Conservation (phyloP, 1,140 invertebrate genomes). For the Meloidogyne floridensis region DNA sequence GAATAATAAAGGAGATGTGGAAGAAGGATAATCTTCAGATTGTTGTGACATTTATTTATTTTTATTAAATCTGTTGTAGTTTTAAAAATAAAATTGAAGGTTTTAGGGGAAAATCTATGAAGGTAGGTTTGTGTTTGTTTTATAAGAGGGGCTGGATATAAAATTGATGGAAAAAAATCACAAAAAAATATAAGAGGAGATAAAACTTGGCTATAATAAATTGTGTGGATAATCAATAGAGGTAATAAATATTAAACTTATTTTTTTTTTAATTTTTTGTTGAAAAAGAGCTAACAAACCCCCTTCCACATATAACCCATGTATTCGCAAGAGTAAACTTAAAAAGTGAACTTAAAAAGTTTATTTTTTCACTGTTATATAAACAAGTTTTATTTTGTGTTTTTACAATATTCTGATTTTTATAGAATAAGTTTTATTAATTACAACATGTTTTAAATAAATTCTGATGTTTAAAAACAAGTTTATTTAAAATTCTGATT, state of each 20-base stretch:
- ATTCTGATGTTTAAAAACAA: too few species aligned
- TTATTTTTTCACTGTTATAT: too few species aligned
- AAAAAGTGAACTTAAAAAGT: too few species aligned
- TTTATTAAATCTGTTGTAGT: background rate
- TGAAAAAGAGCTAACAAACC: background rate
- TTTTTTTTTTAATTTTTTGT: background rate
- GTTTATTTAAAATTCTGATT: too few species aligned
- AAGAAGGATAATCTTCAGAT: background rate
- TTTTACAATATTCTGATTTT: too few species aligned
- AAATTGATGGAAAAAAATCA: background rate
- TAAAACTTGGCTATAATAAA: background rate
- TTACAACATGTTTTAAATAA: too few species aligned
- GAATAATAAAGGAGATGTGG: background rate
- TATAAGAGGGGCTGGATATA: background rate
- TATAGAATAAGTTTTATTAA: too few species aligned
- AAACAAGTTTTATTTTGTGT: too few species aligned
- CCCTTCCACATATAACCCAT: background rate
- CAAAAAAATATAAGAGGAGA: background rate
- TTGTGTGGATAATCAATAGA: background rate
- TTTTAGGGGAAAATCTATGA: too few species aligned
- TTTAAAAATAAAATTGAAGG: background rate
- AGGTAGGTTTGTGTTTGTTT: background rate
- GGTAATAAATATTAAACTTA: background rate
- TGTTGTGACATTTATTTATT: conserved; percentile 1
- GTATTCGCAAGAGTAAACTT: background rate